phyloP scores from a whole-genome alignment of 2,113 vertebrate species.

The Chlorocebus sabaeus region DNA sequence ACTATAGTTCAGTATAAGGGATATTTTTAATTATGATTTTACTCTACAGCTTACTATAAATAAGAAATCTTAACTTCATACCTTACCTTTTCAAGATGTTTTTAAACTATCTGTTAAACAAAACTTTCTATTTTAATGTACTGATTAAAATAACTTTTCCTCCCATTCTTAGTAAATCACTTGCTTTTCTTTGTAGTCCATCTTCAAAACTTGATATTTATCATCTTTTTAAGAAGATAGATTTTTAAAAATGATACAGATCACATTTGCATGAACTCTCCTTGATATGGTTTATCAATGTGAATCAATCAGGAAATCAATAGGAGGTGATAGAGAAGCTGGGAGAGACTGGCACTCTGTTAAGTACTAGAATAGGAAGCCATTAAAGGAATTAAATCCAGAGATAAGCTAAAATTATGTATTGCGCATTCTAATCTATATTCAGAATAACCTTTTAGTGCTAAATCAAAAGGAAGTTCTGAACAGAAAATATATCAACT shows the following conservation, averaged over 20 bases:
- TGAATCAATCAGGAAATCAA: not conserved
- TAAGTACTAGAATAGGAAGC: not conserved
- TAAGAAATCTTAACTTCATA: not conserved
- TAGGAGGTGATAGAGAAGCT: not conserved
- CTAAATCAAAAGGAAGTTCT: not conserved
- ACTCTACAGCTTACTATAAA: not conserved
- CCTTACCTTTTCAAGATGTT: not conserved
- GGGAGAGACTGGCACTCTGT: not conserved
- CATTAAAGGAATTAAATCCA: not conserved
- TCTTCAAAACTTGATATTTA: not conserved
- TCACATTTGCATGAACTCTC: not conserved
- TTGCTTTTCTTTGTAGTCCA: not conserved
- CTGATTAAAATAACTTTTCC: constrained; percentile 9
- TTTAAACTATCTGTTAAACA: not conserved
- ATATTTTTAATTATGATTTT: constrained; percentile 12
- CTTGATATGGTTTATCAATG: not conserved
- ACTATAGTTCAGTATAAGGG: not conserved
- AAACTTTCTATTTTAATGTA: not conserved
- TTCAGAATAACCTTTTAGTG: not conserved
- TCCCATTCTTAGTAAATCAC: not conserved
- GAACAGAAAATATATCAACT: not conserved
- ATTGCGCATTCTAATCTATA: not conserved
- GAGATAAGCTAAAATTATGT: not conserved
- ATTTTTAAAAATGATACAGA: not conserved
- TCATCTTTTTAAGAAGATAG: not conserved